Percentiles rank a stretch among this genome's conserved stretches.
These are phyloP conservation scores for Amphiprion ocellaris DNA, from an alignment of 2,113 vertebrate species.

Conservation along the genomic window DNA sequence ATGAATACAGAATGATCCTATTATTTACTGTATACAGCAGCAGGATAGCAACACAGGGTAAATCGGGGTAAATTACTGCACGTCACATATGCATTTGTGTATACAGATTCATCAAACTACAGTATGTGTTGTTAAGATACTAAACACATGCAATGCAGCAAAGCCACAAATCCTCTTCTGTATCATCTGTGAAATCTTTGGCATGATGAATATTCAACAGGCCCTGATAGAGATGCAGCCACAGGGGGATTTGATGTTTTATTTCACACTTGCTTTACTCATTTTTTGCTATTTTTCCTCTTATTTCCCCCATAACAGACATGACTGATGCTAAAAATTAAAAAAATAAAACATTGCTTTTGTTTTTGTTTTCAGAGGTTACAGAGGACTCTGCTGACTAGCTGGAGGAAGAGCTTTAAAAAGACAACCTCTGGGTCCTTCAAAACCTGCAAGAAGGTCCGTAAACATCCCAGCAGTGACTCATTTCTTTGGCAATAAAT, in stretches of 20 bases:
- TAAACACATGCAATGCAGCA: slow-evolving; percentile 4
- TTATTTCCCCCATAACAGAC: slow-evolving; percentile 3
- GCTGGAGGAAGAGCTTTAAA: slow-evolving; percentile 1
- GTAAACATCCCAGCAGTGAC: slow-evolving; percentile 3
- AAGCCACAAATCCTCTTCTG: slow-evolving; percentile 28
- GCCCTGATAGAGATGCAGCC: slow-evolving; percentile 25
- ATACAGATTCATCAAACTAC: no score
- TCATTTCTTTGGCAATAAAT: background rate
- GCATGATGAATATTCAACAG: slow-evolving; percentile 60
- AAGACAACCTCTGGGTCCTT: background rate
- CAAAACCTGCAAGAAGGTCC: background rate
- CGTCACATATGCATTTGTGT: background rate
- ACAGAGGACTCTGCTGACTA: background rate
- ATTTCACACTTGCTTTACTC: slow-evolving; percentile 34
- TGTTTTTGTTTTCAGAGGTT: slow-evolving; percentile 11
- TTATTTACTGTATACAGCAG: slow-evolving; percentile 49
- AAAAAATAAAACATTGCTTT: background rate
- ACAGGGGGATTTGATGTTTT: slow-evolving; percentile 19
- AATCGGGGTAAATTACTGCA: background rate
- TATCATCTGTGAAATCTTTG: slow-evolving; percentile 43
- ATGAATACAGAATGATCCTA: slow-evolving; percentile 44
- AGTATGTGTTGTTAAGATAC: slow-evolving; percentile 2
- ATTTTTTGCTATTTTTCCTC: background rate
- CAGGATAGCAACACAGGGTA: slow-evolving; percentile 5
- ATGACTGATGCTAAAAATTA: background rate